These are phyloP conservation scores for Enhydra lutris DNA, from an alignment of 2,113 vertebrate genomes.

Conservation along the genomic window DNA sequence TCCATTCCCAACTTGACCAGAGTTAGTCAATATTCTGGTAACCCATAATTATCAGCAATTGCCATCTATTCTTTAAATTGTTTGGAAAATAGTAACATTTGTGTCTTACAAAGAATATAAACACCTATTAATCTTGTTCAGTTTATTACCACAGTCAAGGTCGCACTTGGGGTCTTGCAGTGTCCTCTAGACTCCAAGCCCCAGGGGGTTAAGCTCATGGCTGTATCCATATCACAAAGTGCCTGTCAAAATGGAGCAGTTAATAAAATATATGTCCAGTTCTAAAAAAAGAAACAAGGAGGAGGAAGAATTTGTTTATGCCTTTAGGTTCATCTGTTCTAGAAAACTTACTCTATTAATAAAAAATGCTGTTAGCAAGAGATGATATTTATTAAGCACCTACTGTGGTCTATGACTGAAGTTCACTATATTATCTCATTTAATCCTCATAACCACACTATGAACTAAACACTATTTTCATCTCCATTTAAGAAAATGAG, in stretches of 20 bases:
- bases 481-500: not conserved
- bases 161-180: not conserved
- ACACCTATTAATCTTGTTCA: not conserved
- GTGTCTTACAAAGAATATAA: not conserved
- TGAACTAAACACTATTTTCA: not conserved
- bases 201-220: not conserved
- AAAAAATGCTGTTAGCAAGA: not conserved
- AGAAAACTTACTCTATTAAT: not conserved
- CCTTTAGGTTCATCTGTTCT: not conserved
- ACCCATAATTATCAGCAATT: not conserved
- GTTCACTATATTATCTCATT: not conserved
- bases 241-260: not conserved
- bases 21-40: constrained; percentile 2
- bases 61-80: not conserved
- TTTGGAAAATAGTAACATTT: not conserved
- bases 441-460: not conserved
- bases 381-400: not conserved
- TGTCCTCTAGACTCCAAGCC: not conserved
- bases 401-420: not conserved
- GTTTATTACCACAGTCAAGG: not conserved
- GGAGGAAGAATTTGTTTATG: not conserved
- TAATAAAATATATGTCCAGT: not conserved
- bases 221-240: not conserved
- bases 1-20: not conserved
- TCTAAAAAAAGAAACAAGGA: not conserved